Evolutionary conservation across 2,888 invertebrate species (phyloP), one percentile per base, ranked within the genome.

Genomic region (Caradrina clavipalpis): DNA sequence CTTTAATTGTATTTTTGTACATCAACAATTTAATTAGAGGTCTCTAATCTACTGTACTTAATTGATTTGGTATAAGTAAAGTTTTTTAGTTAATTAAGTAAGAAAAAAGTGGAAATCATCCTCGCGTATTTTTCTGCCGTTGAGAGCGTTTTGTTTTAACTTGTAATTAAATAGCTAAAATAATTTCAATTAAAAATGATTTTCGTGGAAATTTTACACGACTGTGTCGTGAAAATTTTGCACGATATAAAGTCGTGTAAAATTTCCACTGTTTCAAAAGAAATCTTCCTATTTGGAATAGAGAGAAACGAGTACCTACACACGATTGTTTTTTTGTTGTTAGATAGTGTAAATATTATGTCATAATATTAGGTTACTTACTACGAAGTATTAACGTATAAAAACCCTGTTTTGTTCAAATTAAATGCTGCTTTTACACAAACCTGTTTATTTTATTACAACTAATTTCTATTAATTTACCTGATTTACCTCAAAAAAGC

Each of bases 301-400:
- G 21, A 13, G 13, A 35, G 17, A 5, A 35, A 8, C n/a, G 10
- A 7, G 26, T 2, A 7, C n/a, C n/a, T n/a, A n/a, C n/a, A n/a
- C n/a, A n/a, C n/a, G n/a, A n/a, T n/a, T n/a, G n/a, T 26, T 26
- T 26, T 26, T 26, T 26, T 26, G 26, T 26, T 26, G 26, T 26
- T 35, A 35, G 2, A 17, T 26, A 15, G 8, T 70, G 59, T 70
- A 70, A 70, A 69, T 59, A 59, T 56, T 39, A 53, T 21, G 11
- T 47, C 0, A n/a, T 58, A 22, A 7, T 35, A 39, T 47, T 2
- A 39, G 21, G 31, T 58, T 26, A 35, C 11, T 47, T 15, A 42
- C 21, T 42, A 21, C 15, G 2, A 39, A 53, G 57, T 51, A 26
- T 58, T 31, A 21, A 50, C 21, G 0, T 49, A 49, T 55, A 67